phyloP scores from a whole-genome alignment of 2,888 invertebrate species.

The Nesidiocoris tenuis region DNA sequence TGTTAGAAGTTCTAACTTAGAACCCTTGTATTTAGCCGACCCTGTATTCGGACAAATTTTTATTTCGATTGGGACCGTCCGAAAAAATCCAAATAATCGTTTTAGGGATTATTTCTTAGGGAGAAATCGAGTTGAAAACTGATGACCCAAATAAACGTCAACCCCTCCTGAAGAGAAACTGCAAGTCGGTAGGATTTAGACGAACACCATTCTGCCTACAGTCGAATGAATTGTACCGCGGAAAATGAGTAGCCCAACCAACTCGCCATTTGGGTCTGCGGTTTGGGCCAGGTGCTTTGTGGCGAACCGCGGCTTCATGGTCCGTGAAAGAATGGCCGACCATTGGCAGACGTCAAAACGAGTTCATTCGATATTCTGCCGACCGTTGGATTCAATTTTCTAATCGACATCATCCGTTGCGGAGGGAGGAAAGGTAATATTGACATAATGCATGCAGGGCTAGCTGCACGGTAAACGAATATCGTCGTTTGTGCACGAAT shows the following conservation, averaged over 20 bases:
- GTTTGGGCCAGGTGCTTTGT: neutral
- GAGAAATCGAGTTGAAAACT: too few species aligned
- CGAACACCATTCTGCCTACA: too few species aligned
- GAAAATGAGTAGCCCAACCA: neutral
- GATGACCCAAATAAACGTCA: neutral
- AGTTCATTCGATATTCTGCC: neutral
- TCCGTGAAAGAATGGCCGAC: neutral
- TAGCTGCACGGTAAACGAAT: too few species aligned
- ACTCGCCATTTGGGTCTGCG: neutral
- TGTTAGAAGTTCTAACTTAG: too few species aligned
- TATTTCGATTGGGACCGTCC: too few species aligned
- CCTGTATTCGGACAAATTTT: too few species aligned
- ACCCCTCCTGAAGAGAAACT: neutral
- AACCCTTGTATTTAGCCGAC: too few species aligned
- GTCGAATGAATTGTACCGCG: neutral
- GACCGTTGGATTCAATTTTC: neutral
- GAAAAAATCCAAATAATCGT: too few species aligned
- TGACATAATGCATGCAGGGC: too few species aligned
- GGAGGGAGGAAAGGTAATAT: neutral
- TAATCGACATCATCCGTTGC: neutral
- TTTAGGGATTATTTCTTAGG: too few species aligned
- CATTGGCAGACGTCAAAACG: neutral
- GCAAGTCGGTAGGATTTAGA: neutral
- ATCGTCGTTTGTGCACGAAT: too few species aligned
- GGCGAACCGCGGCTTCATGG: neutral